These are phyloP conservation scores for Pollimyrus isidori DNA, from an alignment of 2,113 vertebrate genomes.

Conservation along the genomic window DNA sequence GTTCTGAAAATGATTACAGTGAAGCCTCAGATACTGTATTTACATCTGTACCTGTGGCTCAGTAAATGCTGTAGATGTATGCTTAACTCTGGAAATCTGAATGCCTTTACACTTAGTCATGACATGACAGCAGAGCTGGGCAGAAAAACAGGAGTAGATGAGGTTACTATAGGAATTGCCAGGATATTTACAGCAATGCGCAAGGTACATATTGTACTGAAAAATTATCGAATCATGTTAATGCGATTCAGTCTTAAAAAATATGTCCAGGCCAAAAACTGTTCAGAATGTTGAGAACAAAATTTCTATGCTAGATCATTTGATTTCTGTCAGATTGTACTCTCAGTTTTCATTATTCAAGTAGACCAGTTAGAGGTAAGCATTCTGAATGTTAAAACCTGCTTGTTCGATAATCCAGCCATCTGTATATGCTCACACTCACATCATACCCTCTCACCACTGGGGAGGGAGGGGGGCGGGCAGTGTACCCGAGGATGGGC, in stretches of 20 bases:
- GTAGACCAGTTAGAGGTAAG: neutral
- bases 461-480: neutral
- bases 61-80: neutral
- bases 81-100: neutral
- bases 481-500: neutral
- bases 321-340: neutral
- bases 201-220: neutral
- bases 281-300: neutral
- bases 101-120: neutral
- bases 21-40: neutral
- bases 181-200: neutral
- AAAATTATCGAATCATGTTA: neutral
- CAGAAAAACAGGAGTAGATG: neutral
- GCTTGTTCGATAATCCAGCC: neutral
- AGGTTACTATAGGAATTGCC: neutral
- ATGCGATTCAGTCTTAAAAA: neutral
- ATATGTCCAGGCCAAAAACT: neutral
- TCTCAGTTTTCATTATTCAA: constrained; percentile 1
- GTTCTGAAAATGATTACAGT: neutral
- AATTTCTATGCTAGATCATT: neutral
- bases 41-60: neutral
- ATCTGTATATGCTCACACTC: neutral
- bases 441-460: neutral
- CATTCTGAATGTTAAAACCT: neutral
- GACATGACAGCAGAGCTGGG: neutral